Base-by-base conservation (phyloP, 2,797 vertebrate species). In the Zonotrichia albicollis region DNA sequence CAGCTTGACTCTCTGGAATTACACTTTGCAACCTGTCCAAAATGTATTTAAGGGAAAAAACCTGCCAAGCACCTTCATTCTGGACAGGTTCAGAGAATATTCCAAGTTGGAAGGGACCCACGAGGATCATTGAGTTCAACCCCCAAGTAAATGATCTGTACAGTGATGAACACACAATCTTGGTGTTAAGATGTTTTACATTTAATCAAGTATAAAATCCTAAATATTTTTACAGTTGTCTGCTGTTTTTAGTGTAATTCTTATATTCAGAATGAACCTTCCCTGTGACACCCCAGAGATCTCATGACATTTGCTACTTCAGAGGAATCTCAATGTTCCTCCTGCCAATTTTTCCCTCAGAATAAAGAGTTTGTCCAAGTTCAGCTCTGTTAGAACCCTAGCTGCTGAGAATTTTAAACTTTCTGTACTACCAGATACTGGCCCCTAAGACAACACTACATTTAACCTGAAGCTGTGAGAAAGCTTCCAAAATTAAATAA, bases 31-130 rank as follows among this genome's bases (percentile, higher is more conserved):
- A 55, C 23, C 65, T 71, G n/a, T 17, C 57, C 26, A 80, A 73
- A 84, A 23, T 23, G 21, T 23, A 70, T 60, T 78, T 71, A 74
- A 61, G 30, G 34, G n/a, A 48, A 50, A 89, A 80, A 78, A 16
- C 1, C 27, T 13, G 25, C 21, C 1, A 6, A 81, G 30, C 0
- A 2, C 0, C 0, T 17, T 73, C 26, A 23, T 27, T 67, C 25
- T 54, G 34, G 53, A 46, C 9, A 73, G 42, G 61, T 32, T 42
- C 5, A 71, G 43, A 26, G 43, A 71, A 30, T 78, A 42, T 55
- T 77, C 14, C 0, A 0, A 32, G 8, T 11, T 55, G 42, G 74
- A 50, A 78, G 3, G 34, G 42, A 55, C 19, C 14, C 40, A 54
- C 30, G 9, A 36, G 17, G 64, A 34, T 21, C 55, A n/a, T 1